Evolutionary conservation across 2,888 invertebrate genomes (phyloP), one percentile per base, ranked within the genome.

Genomic region (Nemapogon koenigi): DNA sequence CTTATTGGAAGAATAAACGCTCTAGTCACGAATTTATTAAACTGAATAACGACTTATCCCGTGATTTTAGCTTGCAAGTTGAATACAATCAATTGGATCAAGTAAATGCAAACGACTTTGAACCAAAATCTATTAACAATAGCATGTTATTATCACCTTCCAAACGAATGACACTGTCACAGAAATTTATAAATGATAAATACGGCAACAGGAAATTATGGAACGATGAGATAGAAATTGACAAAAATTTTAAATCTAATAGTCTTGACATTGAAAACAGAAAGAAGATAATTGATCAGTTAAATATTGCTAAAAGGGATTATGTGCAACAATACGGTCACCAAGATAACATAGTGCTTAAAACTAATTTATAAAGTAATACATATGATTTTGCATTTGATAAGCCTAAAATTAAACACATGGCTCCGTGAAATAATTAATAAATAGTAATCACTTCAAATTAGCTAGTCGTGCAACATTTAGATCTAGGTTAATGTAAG

Each of bases 121-220:
- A 69, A 38, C 59, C 44, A 46, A 72, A 62, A 52, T 75, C 65
- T 47, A 68, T 65, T n/a, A 66, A 66, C 29, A 42, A 29, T 33
- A 32, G 37, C 26, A 47, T 43, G 16, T 68, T 70, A 53, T 55
- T 57, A 39, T 67, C 69, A 15, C 62, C 67, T 6, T 50, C 51
- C 37, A 75, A 66, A 55, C 62, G 66, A 57, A 62, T 71, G 50
- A 81, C 65, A 42, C 54, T 73, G 30, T 80, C 80, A 18, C 80
- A 81, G 52, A 81, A 81, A 49, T 81, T 81, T 46, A 78, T 81
- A 33, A 80, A 80, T 43, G 81, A 80, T 49, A 81, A 81, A 57
- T 79, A 80, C 45, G 80, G 80, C 27, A 79, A 76, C 44, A 63
- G 70, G 51, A 79, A 70, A 51, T 51, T 80, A 41, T 80, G 79